A percentile compares a stretch with the other conserved stretches of the same genome.
Conservation (phyloP, 1,140 invertebrate genomes). For the Drosophila yakuba region DNA sequence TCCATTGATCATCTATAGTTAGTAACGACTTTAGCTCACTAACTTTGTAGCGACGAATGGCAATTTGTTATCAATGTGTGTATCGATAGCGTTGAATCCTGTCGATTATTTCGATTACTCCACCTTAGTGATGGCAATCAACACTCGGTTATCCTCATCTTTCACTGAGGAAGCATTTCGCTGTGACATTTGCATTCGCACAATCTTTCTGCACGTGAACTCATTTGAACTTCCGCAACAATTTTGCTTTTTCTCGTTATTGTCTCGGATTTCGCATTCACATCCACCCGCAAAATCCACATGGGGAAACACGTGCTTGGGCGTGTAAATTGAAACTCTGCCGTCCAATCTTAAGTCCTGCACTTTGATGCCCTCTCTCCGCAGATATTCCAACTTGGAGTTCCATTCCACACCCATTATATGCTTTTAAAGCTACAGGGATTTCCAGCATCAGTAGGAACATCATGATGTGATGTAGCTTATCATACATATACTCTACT, state of each 20-base stretch:
- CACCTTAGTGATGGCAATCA: not conserved
- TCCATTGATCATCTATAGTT: no score
- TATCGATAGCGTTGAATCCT: not conserved
- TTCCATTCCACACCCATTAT: no score
- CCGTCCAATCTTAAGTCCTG: not conserved
- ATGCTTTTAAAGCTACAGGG: no score
- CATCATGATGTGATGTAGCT: no score
- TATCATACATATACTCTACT: no score
- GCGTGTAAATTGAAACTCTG: slow-evolving; percentile 70
- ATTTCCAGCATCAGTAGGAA: no score
- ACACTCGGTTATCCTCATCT: not conserved
- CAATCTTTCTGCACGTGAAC: slow-evolving; percentile 56
- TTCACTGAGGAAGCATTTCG: slow-evolving; percentile 5
- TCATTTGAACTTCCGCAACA: slow-evolving; percentile 74
- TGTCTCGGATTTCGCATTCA: slow-evolving; percentile 66
- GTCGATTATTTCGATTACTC: not conserved
- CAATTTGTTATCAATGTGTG: no score
- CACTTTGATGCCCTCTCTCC: not conserved
- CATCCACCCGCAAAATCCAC: slow-evolving; percentile 12
- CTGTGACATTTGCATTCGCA: slow-evolving; percentile 3
- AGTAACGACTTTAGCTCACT: no score
- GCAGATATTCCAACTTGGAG: no score
- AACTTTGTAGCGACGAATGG: no score
- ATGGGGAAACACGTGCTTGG: slow-evolving; percentile 63
- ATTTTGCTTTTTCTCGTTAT: slow-evolving; percentile 66